Evolutionary conservation across 2,888 invertebrate genomes (phyloP).

Genomic region (Thymelicus lineola): DNA sequence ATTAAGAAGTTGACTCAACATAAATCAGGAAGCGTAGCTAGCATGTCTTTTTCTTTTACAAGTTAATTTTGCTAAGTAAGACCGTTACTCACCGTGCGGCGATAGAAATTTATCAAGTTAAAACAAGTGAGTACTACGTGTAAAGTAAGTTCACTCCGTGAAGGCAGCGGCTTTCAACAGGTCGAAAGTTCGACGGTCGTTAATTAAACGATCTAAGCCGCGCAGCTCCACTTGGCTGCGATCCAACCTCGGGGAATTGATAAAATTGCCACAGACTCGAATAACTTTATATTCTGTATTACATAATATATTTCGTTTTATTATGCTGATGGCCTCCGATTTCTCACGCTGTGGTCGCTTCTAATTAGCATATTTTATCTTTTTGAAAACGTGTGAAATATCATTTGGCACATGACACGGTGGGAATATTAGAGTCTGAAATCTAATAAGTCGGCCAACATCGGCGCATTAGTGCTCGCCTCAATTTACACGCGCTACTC

Average conservation of each 20-base stretch:
- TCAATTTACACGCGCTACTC: conserved; percentile 59
- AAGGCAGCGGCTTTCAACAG: conserved; percentile 80
- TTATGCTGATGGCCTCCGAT: conserved; percentile 52
- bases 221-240: conserved; percentile 70
- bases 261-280: conserved; percentile 75
- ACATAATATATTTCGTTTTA: conserved; percentile 64
- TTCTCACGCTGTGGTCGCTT: conserved; percentile 52
- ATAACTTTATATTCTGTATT: conserved; percentile 54
- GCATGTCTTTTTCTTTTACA: conserved; percentile 9
- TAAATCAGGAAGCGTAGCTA: conserved; percentile 7
- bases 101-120: conserved; percentile 55
- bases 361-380: conserved; percentile 65
- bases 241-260: conserved; percentile 73
- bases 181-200: conserved; percentile 82
- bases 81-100: conserved; percentile 24
- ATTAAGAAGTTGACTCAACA: too few relatives aligned
- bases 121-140: conserved; percentile 60
- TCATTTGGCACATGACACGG: conserved; percentile 28
- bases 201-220: conserved; percentile 82
- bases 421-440: conserved; percentile 42
- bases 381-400: conserved; percentile 39
- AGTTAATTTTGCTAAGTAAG: conserved; percentile 24
- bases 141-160: conserved; percentile 70
- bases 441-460: conserved; percentile 53
- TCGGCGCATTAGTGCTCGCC: conserved; percentile 56